phyloP scores from a whole-genome alignment of 1,140 invertebrate species.

The Ectropis grisescens region DNA sequence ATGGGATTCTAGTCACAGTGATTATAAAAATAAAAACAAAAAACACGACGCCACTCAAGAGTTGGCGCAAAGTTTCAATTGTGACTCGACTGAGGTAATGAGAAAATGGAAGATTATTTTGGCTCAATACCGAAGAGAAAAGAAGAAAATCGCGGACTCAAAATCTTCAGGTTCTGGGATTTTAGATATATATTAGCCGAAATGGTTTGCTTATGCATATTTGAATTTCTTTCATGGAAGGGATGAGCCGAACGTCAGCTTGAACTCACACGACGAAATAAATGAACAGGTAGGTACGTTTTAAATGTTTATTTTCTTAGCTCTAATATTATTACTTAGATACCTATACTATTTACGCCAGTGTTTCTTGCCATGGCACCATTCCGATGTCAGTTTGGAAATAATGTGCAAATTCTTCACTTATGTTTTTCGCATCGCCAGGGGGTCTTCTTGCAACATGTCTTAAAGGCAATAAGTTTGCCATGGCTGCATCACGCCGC shows the following conservation, averaged over 20 bases:
- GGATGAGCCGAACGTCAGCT: constrained; percentile 6
- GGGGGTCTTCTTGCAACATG: constrained; percentile 2
- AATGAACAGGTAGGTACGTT: constrained; percentile 4
- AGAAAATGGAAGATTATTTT: constrained; percentile 7
- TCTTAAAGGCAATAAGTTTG: constrained; percentile 4
- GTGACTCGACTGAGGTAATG: constrained; percentile 4
- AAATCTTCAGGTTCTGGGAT: constrained; percentile 11
- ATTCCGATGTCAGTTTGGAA: constrained; percentile 4
- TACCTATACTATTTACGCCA: constrained; percentile 2
- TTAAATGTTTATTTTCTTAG: constrained; percentile 4
- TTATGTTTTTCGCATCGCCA: constrained; percentile 4
- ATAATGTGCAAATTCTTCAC: constrained; percentile 4
- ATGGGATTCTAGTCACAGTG: constrained; percentile 5
- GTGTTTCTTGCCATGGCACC: neutral
- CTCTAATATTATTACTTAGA: constrained; percentile 4
- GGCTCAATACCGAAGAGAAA: constrained; percentile 8
- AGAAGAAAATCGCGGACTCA: constrained; percentile 7
- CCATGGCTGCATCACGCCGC: constrained; percentile 1
- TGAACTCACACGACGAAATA: constrained; percentile 4
- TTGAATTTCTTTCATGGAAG: constrained; percentile 10
- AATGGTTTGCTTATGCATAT: constrained; percentile 8
- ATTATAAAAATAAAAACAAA: constrained; percentile 3
- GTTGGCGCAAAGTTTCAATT: constrained; percentile 1
- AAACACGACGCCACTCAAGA: neutral
- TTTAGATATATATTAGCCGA: constrained; percentile 9